A percentile compares a stretch with the other conserved stretches of the same genome.
Evolutionary conservation across 2,797 vertebrate species (phyloP).

Genomic region (Podarcis lilfordi): DNA sequence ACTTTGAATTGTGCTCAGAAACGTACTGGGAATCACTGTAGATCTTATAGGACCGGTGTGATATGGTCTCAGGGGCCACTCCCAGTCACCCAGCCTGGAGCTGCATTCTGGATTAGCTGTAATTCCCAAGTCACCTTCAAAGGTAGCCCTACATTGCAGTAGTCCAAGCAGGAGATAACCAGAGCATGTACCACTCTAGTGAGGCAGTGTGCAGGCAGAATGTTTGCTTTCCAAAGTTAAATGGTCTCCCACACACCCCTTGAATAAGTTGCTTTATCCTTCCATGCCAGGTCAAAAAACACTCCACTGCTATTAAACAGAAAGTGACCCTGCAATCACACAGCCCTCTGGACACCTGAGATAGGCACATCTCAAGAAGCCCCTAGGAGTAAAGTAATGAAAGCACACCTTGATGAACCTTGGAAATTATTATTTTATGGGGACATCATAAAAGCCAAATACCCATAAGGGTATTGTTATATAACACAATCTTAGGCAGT

Average conservation of each 20-base stretch:
- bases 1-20: no score
- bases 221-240: neutral
- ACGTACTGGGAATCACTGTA: no score
- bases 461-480: neutral
- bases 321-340: neutral
- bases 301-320: neutral
- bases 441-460: neutral
- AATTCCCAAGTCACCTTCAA: no score
- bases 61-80: no score
- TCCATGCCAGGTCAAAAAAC: neutral
- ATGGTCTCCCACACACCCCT: neutral
- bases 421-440: slow-evolving; percentile 26
- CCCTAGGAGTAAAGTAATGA: slow-evolving; percentile 1
- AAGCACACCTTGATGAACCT: slow-evolving; percentile 9
- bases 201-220: neutral
- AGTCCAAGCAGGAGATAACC: no score
- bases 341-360: neutral
- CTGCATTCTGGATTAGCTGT: no score
- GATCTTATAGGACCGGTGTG: no score
- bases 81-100: no score
- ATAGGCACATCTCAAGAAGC: neutral
- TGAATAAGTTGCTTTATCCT: neutral
- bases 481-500: neutral
- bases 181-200: no score
- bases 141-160: no score